A percentile compares a stretch with the other conserved stretches of the same genome.
These are phyloP conservation scores for Conus canariensis DNA, from an alignment of 2,888 invertebrate species.

Conservation along the genomic window DNA sequence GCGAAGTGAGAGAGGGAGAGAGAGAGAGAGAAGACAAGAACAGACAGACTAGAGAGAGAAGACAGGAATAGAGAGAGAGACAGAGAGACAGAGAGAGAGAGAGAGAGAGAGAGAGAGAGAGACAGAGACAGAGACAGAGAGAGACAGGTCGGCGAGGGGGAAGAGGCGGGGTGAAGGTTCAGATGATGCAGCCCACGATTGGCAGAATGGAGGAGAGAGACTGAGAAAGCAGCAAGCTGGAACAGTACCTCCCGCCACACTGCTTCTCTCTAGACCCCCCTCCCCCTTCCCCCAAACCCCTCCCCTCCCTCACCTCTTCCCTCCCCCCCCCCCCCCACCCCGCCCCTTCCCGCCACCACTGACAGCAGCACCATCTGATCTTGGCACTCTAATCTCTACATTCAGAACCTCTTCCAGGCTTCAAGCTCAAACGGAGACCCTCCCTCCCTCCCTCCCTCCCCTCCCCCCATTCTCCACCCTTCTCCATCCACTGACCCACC, in stretches of 20 bases:
- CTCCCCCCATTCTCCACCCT: not conserved
- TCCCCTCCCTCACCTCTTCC: not conserved
- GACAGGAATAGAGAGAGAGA: conserved; percentile 14
- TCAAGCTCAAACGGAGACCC: not conserved
- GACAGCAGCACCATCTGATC: conserved; percentile 1
- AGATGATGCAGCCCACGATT: too few species aligned
- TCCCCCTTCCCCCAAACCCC: not conserved
- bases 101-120: not conserved
- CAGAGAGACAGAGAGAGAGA: not conserved
- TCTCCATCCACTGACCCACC: not conserved
- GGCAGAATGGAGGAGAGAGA: too few species aligned
- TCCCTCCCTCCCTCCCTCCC: not conserved
- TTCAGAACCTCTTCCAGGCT: not conserved
- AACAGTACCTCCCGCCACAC: not conserved
- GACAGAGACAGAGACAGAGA: not conserved
- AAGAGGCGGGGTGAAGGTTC: not conserved
- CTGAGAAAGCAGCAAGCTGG: not conserved
- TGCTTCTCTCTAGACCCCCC: not conserved
- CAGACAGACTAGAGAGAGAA: not conserved
- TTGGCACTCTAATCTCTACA: conserved; percentile 19
- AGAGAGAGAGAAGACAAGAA: not conserved
- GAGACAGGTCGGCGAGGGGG: not conserved
- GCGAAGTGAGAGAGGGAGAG: not conserved
- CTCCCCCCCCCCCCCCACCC: not conserved
- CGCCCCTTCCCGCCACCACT: not conserved